A percentile compares a stretch with the other conserved stretches of the same genome.
These are phyloP conservation scores for Elgaria multicarinata DNA, from an alignment of 2,113 vertebrate species.

Conservation along the genomic window DNA sequence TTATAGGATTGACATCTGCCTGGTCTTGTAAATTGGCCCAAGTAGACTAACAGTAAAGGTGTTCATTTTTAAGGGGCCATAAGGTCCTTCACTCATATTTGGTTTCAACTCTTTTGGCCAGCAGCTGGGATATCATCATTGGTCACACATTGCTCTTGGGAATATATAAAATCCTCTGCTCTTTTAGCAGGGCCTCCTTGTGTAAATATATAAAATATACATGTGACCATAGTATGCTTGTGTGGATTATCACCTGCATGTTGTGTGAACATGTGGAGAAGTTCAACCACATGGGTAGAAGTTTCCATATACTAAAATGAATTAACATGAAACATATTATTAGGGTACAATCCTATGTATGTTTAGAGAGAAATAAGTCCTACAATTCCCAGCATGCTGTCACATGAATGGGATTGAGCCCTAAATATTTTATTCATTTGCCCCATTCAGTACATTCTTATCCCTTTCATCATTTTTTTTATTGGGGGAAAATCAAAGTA, in stretches of 20 bases:
- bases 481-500: background rate
- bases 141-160: background rate
- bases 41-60: background rate
- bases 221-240: background rate
- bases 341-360: no score
- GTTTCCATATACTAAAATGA: background rate
- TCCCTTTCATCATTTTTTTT: background rate
- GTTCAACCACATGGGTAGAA: background rate
- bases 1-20: background rate
- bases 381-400: no score
- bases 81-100: background rate
- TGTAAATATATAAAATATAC: background rate
- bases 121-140: background rate
- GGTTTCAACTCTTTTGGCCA: background rate
- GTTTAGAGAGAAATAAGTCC: no score
- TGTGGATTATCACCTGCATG: background rate
- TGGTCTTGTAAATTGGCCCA: background rate
- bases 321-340: background rate
- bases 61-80: background rate
- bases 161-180: no score
- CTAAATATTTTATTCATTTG: background rate
- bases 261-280: background rate
- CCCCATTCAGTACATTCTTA: background rate
- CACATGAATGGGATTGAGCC: no score
- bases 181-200: background rate